Conservation (phyloP, 2,113 vertebrate species). For the Cephalopterus ornatus region DNA sequence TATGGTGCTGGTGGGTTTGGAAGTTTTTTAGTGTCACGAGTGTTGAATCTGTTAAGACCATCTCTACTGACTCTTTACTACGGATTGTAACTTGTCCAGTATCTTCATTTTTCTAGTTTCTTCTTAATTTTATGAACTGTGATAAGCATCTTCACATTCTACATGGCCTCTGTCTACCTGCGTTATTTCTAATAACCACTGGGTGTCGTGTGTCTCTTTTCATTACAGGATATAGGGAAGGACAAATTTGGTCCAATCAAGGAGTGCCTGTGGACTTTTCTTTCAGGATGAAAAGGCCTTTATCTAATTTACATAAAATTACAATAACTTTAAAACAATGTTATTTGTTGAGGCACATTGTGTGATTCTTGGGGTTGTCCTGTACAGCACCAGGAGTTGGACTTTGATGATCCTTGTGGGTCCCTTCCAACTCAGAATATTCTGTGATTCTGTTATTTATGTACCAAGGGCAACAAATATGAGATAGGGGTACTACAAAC, state of each 20-base stretch:
- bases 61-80: background rate
- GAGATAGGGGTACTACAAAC: background rate
- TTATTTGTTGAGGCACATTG: background rate
- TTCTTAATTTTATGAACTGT: background rate
- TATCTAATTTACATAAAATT: background rate
- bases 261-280: background rate
- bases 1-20: background rate
- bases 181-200: slow-evolving; percentile 15
- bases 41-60: background rate
- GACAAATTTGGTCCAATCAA: background rate
- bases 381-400: background rate
- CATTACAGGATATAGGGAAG: background rate
- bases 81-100: background rate
- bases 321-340: background rate
- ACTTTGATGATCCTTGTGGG: background rate
- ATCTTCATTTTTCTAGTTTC: background rate
- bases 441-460: background rate
- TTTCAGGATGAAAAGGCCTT: background rate
- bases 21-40: fast-evolving
- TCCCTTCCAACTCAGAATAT: background rate
- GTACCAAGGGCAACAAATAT: background rate
- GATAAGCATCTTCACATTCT: background rate
- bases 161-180: background rate
- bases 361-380: background rate
- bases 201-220: slow-evolving; percentile 50